Evolutionary conservation across 2,888 invertebrate species (phyloP), one percentile per base, ranked within the genome.

Genomic region (Drosophila testacea): DNA sequence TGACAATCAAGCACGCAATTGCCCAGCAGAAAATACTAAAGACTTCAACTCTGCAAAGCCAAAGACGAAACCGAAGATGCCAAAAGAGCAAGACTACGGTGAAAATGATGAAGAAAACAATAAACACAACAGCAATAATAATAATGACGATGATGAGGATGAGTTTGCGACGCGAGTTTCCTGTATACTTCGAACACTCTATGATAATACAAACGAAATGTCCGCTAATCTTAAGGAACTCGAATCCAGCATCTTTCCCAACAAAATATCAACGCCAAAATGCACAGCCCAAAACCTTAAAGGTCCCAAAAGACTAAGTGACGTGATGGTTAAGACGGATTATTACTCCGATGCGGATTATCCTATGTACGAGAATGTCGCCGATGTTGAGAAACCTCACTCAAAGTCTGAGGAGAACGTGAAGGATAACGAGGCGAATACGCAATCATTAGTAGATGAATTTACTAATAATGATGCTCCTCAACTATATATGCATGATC

Each of bases 131-230:
- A 39, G 47, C n/a, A 30, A 11, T 0, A 9, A 10, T 4, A 28
- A 16, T 1, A n/a, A n/a, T n/a, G n/a, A n/a, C n/a, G 27, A 50
- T 2, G 42, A 54, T 6, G n/a, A 7, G 0, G 47, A n/a, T 6
- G 13, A 42, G 0, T 52, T 76, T 13, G n/a, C 13, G 6, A 28
- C 28, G 0, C 70, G 67, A 1, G 9, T 78, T 5, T 13, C 41
- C 16, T 62, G 69, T 11, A 9, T 78, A 2, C 16, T 81, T n/a
- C 10, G 22, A 2, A 0, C 39, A 0, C 36, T 81, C 0, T 11
- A 56, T 4, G 11, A 54, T 0, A 69, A 52, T 27, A 51, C 50
- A 0, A 46, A 59, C 4, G 34, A 50, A 1, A 38, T 83, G 4
- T 0, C n/a, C 5, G 30, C 50, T 0, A 68, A 81, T 13, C 42